These are phyloP conservation scores for Drosophila yakuba DNA, from an alignment of 1,140 invertebrate species.

Conservation along the genomic window DNA sequence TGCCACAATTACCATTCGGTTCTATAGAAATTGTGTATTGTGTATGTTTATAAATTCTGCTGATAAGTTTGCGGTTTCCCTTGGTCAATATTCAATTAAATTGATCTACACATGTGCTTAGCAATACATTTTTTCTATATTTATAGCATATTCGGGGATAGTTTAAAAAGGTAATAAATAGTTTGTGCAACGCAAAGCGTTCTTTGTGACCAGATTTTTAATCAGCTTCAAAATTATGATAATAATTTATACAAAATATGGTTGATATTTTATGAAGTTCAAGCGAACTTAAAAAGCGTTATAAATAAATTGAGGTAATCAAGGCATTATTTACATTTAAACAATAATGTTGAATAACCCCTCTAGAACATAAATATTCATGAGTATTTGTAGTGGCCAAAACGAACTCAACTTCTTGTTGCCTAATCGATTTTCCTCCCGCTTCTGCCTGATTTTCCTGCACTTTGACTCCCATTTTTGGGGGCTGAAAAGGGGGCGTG, in stretches of 20 bases:
- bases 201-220: too few relatives aligned
- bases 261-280: too few relatives aligned
- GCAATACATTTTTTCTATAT: not conserved
- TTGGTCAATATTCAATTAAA: too few relatives aligned
- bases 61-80: not conserved
- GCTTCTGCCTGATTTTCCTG: not conserved
- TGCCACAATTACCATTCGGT: not conserved
- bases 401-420: not conserved
- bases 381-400: too few relatives aligned
- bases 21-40: not conserved
- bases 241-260: too few relatives aligned
- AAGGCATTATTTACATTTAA: too few relatives aligned
- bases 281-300: too few relatives aligned
- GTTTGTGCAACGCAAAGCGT: too few relatives aligned
- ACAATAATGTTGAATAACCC: not conserved
- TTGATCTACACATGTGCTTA: not conserved
- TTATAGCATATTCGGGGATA: not conserved
- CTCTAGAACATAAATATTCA: not conserved
- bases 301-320: too few relatives aligned
- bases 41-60: not conserved
- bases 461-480: slow-evolving; percentile 30
- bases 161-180: too few relatives aligned
- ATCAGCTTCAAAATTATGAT: too few relatives aligned
- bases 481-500: too few relatives aligned
- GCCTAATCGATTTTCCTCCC: slow-evolving; percentile 13